Evolutionary conservation across 2,797 vertebrate species (phyloP).

Genomic region (Holocentrus rufus): DNA sequence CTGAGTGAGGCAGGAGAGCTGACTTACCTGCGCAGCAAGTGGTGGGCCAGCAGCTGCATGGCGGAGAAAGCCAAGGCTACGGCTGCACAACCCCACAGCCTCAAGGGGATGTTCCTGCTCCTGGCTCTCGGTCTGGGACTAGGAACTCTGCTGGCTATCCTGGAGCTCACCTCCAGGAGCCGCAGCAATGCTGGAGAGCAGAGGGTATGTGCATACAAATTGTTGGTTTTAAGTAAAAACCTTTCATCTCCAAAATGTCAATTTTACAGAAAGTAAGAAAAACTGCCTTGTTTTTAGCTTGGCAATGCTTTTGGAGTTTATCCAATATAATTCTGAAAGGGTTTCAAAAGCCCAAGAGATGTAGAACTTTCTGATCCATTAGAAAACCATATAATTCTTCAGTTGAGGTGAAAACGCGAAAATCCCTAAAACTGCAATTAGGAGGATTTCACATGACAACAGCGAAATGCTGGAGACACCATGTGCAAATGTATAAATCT

Average conservation of each 20-base stretch:
- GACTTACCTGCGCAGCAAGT: conserved; percentile 86
- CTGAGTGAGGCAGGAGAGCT: conserved; percentile 86
- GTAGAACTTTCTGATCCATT: neutral
- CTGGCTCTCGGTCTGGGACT: conserved; percentile 85
- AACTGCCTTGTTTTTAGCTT: conserved; percentile 5
- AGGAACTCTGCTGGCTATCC: conserved; percentile 81
- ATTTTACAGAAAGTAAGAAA: neutral
- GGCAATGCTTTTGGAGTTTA: neutral
- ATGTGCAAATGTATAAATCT: neutral
- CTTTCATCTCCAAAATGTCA: neutral
- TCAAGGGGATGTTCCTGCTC: conserved; percentile 88
- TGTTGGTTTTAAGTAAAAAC: neutral
- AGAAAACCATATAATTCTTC: too few relatives aligned
- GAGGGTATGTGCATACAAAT: conserved; percentile 71
- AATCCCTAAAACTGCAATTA: too few relatives aligned
- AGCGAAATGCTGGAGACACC: neutral
- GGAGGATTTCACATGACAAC: too few relatives aligned
- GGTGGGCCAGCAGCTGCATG: conserved; percentile 90
- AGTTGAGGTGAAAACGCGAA: too few relatives aligned
- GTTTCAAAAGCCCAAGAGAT: neutral
- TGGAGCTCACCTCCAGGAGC: conserved; percentile 86
- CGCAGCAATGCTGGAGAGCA: conserved; percentile 81
- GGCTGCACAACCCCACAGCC: conserved; percentile 78
- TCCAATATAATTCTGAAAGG: neutral
- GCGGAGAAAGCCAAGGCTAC: conserved; percentile 69